Evolutionary conservation across 1,140 invertebrate genomes (phyloP).

Genomic region (Drosophila seguyi): DNA sequence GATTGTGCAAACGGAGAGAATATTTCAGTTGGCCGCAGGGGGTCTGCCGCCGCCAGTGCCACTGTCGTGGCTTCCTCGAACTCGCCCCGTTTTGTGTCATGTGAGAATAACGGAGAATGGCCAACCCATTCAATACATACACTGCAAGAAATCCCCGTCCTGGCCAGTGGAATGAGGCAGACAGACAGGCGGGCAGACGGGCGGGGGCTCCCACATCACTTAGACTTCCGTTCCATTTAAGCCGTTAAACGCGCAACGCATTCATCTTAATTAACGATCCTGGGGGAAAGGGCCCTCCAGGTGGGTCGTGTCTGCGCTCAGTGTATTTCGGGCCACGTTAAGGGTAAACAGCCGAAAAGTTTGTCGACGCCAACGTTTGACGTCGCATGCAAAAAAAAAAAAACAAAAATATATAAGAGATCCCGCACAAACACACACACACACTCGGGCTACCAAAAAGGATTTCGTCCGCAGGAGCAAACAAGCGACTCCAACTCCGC

Average conservation of each 20-base stretch:
- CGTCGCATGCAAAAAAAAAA: slow-evolving; percentile 69
- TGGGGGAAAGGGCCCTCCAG: neutral
- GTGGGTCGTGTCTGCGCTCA: slow-evolving; percentile 10
- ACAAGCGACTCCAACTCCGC: slow-evolving; percentile 12
- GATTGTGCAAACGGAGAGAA: slow-evolving; percentile 55
- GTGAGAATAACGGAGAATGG: slow-evolving; percentile 22
- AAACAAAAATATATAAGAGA: neutral
- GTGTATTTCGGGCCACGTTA: slow-evolving; percentile 16
- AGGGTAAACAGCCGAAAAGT: slow-evolving; percentile 67
- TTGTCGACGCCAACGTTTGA: slow-evolving; percentile 51
- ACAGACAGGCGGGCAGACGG: slow-evolving; percentile 11
- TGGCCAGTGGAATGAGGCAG: neutral
- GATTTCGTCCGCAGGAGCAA: slow-evolving; percentile 52
- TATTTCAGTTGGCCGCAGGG: slow-evolving; percentile 42
- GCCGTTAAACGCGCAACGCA: slow-evolving; percentile 74
- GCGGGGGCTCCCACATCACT: slow-evolving; percentile 30
- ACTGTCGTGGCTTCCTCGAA: slow-evolving; percentile 18
- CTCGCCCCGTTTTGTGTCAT: slow-evolving; percentile 33
- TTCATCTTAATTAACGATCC: slow-evolving; percentile 77
- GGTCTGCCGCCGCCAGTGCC: slow-evolving; percentile 15
- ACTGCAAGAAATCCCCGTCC: slow-evolving; percentile 47
- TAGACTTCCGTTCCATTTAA: slow-evolving; percentile 75
- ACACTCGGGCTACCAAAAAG: slow-evolving; percentile 33
- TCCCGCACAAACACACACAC: slow-evolving; percentile 1
- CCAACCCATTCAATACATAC: slow-evolving; percentile 46